These are phyloP conservation scores for Vipera latastei DNA, from an alignment of 2,797 vertebrate genomes.

Conservation along the genomic window DNA sequence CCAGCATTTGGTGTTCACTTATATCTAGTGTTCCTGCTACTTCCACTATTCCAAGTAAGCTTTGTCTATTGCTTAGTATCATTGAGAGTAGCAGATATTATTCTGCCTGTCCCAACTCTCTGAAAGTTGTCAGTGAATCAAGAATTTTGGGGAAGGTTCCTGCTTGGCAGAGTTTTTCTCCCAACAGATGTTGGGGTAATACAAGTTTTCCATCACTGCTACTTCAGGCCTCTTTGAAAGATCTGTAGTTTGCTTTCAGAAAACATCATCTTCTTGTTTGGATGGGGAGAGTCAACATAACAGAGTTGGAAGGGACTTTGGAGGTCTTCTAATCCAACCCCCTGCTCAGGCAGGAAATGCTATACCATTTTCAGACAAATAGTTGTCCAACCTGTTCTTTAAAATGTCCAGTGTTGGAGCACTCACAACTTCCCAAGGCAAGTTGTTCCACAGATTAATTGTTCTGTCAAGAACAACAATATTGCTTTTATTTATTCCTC, in stretches of 20 bases:
- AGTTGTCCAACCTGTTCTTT: too few relatives aligned
- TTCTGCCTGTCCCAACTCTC: not conserved
- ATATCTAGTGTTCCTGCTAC: not conserved
- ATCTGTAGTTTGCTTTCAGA: not conserved
- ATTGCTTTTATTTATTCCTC: not conserved
- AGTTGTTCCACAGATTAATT: too few relatives aligned
- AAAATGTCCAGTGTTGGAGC: too few relatives aligned
- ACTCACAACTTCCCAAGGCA: too few relatives aligned
- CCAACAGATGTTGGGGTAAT: not conserved
- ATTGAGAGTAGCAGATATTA: not conserved
- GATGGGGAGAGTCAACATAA: not conserved
- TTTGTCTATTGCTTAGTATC: not conserved
- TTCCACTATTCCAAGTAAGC: not conserved
- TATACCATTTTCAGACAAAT: too few relatives aligned
- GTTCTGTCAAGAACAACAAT: not conserved
- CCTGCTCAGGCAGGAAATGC: too few relatives aligned
- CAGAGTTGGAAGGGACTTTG: too few relatives aligned
- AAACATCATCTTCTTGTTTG: not conserved
- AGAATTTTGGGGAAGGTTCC: not conserved
- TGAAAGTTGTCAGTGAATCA: not conserved
- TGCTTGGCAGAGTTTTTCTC: not conserved
- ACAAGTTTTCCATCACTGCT: not conserved
- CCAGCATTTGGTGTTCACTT: not conserved
- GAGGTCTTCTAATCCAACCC: too few relatives aligned
- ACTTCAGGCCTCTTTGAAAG: not conserved